These are phyloP conservation scores for Arion vulgaris DNA, from an alignment of 1,140 invertebrate genomes.

Conservation along the genomic window DNA sequence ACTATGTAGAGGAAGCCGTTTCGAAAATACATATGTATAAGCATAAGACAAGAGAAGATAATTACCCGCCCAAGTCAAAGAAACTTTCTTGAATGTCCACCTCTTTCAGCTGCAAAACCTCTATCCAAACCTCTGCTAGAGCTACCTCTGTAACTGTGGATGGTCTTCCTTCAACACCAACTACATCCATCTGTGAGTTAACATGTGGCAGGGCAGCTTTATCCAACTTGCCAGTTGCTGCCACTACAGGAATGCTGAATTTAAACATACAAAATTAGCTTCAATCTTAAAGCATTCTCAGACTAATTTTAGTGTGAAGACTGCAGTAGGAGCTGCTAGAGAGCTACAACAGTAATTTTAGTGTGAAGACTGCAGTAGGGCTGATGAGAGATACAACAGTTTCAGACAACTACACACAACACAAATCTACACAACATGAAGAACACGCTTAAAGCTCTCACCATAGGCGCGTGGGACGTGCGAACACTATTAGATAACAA, in stretches of 20 bases:
- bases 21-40: too few species aligned
- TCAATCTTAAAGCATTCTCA: background rate
- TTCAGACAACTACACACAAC: too few species aligned
- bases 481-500: too few species aligned
- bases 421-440: too few species aligned
- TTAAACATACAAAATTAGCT: background rate
- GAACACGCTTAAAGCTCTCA: too few species aligned
- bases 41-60: background rate
- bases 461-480: too few species aligned
- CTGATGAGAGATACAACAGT: too few species aligned
- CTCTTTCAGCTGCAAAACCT: slow-evolving; percentile 66
- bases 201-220: slow-evolving; percentile 71
- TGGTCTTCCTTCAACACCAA: slow-evolving; percentile 66
- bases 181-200: slow-evolving; percentile 59
- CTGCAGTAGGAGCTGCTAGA: too few species aligned
- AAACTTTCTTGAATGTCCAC: slow-evolving; percentile 74
- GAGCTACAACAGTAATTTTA: too few species aligned
- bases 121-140: slow-evolving; percentile 70
- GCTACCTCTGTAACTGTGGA: slow-evolving; percentile 70
- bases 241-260: slow-evolving; percentile 71
- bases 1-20: too few species aligned
- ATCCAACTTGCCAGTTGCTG: slow-evolving; percentile 72
- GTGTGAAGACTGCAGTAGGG: too few species aligned
- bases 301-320: too few species aligned
- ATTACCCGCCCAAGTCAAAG: slow-evolving; percentile 74